Percentiles rank a stretch among this genome's conserved stretches.
Evolutionary conservation across 2,113 vertebrate genomes (phyloP).

Genomic region (Microcebus tavaratra): DNA sequence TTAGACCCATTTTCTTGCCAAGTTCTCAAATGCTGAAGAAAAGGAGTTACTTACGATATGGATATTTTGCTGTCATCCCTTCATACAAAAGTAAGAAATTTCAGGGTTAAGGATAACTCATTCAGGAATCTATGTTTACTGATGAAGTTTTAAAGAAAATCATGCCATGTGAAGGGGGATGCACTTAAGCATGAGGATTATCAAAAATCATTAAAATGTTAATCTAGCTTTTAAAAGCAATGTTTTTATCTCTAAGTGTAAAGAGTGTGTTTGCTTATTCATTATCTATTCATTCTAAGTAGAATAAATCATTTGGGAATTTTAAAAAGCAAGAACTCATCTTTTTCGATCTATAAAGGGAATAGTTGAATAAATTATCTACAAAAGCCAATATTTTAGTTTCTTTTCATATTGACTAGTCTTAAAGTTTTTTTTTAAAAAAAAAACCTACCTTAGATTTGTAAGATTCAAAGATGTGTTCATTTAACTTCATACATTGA

Average conservation of each 20-base stretch:
- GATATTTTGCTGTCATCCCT: conserved; percentile 33
- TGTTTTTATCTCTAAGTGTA: conserved; percentile 55
- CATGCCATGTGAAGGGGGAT: conserved; percentile 8
- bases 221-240: conserved; percentile 64
- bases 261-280: conserved; percentile 48
- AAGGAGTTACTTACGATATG: conserved; percentile 26
- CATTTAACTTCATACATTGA: background rate
- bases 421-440: background rate
- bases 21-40: background rate
- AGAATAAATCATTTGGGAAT: conserved; percentile 50
- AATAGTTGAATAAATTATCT: conserved; percentile 42
- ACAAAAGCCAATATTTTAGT: conserved; percentile 42
- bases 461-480: conserved; percentile 39
- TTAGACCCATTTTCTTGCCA: conserved; percentile 20
- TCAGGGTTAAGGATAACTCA: conserved; percentile 51
- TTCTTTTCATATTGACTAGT: conserved; percentile 27
- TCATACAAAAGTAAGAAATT: conserved; percentile 43
- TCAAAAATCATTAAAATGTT: conserved; percentile 58
- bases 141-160: conserved; percentile 59
- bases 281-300: conserved; percentile 58
- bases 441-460: conserved; percentile 13
- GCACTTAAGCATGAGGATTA: conserved; percentile 41
- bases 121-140: conserved; percentile 55
- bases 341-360: conserved; percentile 46
- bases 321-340: conserved; percentile 34